These are phyloP conservation scores for Scomber japonicus DNA, from an alignment of 2,113 vertebrate genomes.

Conservation along the genomic window DNA sequence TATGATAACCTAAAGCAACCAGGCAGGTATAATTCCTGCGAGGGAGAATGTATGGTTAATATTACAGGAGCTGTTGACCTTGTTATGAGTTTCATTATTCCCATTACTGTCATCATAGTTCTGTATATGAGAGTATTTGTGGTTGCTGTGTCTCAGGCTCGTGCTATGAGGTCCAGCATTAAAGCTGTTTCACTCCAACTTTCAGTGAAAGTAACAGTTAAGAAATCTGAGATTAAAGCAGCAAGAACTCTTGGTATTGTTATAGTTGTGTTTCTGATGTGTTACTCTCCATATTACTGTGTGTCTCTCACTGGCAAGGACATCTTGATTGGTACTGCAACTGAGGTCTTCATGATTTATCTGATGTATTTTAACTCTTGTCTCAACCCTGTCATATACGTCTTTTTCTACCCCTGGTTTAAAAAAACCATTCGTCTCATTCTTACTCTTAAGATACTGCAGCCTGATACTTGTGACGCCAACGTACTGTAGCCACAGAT, in stretches of 20 bases:
- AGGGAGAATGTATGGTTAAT: conserved; percentile 30
- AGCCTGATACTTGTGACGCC: conserved; percentile 7
- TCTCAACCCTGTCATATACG: conserved; percentile 55
- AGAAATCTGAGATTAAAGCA: conserved; percentile 53
- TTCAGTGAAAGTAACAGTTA: not conserved
- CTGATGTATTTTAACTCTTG: conserved; percentile 47
- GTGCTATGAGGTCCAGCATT: conserved; percentile 4
- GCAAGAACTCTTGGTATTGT: conserved; percentile 53
- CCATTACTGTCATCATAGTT: conserved; percentile 32
- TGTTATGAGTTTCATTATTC: not conserved
- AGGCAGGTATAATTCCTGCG: conserved; percentile 6
- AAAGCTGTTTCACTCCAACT: fast-evolving
- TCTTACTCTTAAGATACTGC: conserved; percentile 40
- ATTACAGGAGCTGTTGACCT: not conserved
- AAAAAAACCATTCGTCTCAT: conserved; percentile 30
- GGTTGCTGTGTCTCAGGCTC: conserved; percentile 45
- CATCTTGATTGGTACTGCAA: fast-evolving
- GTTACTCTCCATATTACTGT: conserved; percentile 42
- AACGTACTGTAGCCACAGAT: conserved; percentile 7
- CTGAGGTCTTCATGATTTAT: not conserved
- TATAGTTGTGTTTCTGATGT: conserved; percentile 33
- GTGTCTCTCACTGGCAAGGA: not conserved
- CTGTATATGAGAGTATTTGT: conserved; percentile 48
- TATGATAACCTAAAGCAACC: not conserved
- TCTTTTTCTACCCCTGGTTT: conserved; percentile 54